Evolutionary conservation across 1,140 invertebrate species (phyloP), one percentile per base, ranked within the genome.

Genomic region (Tenebrio molitor): DNA sequence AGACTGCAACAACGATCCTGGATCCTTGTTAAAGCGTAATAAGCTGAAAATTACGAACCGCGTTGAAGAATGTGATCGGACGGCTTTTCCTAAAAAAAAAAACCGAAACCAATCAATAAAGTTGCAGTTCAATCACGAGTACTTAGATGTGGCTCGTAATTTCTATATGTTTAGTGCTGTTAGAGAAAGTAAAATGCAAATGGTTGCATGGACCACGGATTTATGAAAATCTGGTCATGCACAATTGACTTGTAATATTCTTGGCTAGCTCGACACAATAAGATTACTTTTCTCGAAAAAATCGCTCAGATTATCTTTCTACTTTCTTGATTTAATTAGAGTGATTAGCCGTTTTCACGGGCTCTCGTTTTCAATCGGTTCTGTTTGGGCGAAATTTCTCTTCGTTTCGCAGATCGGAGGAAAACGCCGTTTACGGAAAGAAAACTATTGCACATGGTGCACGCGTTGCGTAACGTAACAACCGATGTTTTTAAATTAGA

Each of bases 221-320:
- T 15, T 29, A 58, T 29, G 23, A 58, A 58, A 58, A 58, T 58
- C 12, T 19, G 15, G 50, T 58, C 50, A 58, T 58, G 50, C 50
- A 58, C 50, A 58, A 58, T 58, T 58, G 50, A 25, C 50, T 58
- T 58, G 50, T 58, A 25, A 58, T 58, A 58, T 58, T 58, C 23
- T 23, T 58, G 21, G 12, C 50, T 15, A 58, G 25, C 7, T 53
- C 25, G 2, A 21, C 6, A 58, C 50, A 58, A 58, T 58, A 34
- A 58, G 50, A 58, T 58, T 53, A 53, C 3, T 53, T 46, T 46
- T 1, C 10, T 29, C 50, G 23, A 58, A 58, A 58, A 58, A 58
- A 58, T 58, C 21, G 19, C 17, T 15, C 19, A 53, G 50, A 58
- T 58, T 58, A 58, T 58, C 50, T 58, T 58, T 58, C 50, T 58